Evolutionary conservation across 2,797 vertebrate species (phyloP).

Genomic region (Enteromius unitaeniatus): DNA sequence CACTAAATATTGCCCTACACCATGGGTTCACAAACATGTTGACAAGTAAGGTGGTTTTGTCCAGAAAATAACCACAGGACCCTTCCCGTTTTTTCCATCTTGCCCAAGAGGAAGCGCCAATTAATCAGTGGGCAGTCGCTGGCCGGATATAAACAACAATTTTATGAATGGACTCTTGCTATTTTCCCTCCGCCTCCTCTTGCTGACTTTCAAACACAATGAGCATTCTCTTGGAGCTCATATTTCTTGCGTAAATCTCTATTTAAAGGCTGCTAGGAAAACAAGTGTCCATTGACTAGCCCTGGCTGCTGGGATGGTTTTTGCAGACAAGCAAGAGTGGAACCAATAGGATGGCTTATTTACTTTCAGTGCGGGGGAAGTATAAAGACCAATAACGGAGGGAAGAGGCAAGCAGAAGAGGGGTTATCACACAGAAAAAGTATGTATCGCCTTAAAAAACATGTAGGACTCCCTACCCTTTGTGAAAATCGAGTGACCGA

Average conservation of each 20-base stretch:
- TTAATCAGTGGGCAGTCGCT: conserved; percentile 70
- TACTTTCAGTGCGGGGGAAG: conserved; percentile 65
- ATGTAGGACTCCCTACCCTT: not conserved
- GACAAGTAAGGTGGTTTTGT: conserved; percentile 1
- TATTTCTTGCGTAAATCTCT: conserved; percentile 76
- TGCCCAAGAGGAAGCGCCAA: conserved; percentile 58
- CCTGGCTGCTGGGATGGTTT: conserved; percentile 71
- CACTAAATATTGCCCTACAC: not conserved
- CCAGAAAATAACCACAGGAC: conserved; percentile 18
- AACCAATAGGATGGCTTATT: conserved; percentile 67
- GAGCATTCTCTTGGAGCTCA: conserved; percentile 71
- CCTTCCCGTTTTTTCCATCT: conserved; percentile 13
- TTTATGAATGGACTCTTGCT: conserved; percentile 78
- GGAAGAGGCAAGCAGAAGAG: conserved; percentile 33
- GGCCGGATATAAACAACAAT: conserved; percentile 71
- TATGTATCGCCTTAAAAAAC: conserved; percentile 42
- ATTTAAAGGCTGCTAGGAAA: conserved; percentile 79
- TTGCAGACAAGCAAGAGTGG: conserved; percentile 72
- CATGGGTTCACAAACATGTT: not conserved
- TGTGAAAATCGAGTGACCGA: not conserved
- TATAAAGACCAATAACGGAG: conserved; percentile 59
- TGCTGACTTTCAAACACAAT: conserved; percentile 73
- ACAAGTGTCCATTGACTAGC: conserved; percentile 77
- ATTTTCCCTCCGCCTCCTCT: conserved; percentile 64
- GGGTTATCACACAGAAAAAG: conserved; percentile 42